phyloP scores from a whole-genome alignment of 2,113 vertebrate genomes.

The Phalacrocorax pelagicus region DNA sequence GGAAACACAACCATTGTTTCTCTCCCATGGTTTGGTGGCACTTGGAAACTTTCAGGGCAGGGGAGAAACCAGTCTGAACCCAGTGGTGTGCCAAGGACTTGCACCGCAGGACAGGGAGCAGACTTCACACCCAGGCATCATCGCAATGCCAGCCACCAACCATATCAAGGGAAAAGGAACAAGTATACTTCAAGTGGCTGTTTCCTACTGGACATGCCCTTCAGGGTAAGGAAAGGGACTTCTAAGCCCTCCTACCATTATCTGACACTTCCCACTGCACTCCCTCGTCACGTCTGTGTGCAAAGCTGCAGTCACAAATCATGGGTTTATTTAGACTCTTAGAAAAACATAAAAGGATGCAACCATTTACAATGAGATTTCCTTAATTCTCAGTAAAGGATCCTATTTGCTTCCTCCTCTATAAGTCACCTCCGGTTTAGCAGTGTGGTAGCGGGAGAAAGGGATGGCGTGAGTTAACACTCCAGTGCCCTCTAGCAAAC shows the following conservation, averaged over 20 bases:
- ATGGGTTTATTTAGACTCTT: background rate
- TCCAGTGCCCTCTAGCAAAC: slow-evolving; percentile 6
- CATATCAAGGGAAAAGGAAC: background rate
- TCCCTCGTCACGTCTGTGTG: background rate
- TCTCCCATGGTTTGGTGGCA: background rate
- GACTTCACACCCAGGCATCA: background rate
- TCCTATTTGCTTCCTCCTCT: slow-evolving; percentile 39
- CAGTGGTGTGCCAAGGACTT: slow-evolving; percentile 41
- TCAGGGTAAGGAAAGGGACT: background rate
- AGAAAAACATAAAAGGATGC: background rate
- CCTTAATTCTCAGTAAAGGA: slow-evolving; percentile 47
- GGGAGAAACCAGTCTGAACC: background rate
- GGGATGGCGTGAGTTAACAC: background rate
- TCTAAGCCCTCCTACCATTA: background rate
- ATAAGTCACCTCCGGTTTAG: background rate
- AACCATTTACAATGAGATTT: background rate
- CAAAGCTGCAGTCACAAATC: background rate
- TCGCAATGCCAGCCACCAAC: fast-evolving
- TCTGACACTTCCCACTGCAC: background rate
- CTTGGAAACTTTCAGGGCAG: background rate
- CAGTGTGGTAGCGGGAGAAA: background rate
- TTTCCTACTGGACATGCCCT: background rate
- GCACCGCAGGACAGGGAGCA: background rate
- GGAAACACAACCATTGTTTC: slow-evolving; percentile 41
- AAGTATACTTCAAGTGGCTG: background rate